A percentile compares a stretch with the other conserved stretches of the same genome.
These are phyloP conservation scores for Trogon melanurus DNA, from an alignment of 2,113 vertebrate genomes.

Conservation along the genomic window DNA sequence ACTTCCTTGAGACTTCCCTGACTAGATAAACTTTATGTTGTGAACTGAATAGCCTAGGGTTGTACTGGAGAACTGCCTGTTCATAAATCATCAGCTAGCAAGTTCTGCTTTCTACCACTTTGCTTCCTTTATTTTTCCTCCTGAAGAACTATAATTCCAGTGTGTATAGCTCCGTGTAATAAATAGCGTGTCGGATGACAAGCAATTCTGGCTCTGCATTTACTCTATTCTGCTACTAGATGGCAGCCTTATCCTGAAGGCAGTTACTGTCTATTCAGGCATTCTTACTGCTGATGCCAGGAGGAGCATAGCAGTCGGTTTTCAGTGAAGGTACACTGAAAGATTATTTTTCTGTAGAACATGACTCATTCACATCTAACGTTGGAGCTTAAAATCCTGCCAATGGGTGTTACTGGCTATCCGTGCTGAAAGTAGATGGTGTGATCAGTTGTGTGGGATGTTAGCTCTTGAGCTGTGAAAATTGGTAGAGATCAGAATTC, in stretches of 20 bases:
- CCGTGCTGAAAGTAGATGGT: not conserved
- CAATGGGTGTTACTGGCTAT: not conserved
- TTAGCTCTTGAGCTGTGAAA: not conserved
- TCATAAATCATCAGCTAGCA: not conserved
- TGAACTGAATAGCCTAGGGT: not conserved
- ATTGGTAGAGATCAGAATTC: not conserved
- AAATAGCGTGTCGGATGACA: not conserved
- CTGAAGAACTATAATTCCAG: not conserved
- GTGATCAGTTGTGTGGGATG: not conserved
- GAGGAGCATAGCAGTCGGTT: not conserved
- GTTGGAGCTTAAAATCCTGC: not conserved
- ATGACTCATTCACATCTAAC: not conserved
- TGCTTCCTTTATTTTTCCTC: not conserved
- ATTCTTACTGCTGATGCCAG: not conserved
- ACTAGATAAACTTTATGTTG: not conserved
- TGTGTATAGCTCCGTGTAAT: not conserved
- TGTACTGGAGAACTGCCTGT: not conserved
- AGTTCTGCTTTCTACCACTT: not conserved
- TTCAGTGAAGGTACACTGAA: not conserved
- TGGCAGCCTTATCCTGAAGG: constrained; percentile 28
- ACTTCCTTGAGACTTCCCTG: not conserved
- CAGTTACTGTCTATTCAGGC: not conserved
- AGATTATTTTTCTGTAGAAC: not conserved
- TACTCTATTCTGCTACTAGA: constrained; percentile 9
- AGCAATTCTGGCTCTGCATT: not conserved